A percentile compares a stretch with the other conserved stretches of the same genome.
These are phyloP conservation scores for Mechanitis mazaeus DNA, from an alignment of 2,888 invertebrate species.

Conservation along the genomic window DNA sequence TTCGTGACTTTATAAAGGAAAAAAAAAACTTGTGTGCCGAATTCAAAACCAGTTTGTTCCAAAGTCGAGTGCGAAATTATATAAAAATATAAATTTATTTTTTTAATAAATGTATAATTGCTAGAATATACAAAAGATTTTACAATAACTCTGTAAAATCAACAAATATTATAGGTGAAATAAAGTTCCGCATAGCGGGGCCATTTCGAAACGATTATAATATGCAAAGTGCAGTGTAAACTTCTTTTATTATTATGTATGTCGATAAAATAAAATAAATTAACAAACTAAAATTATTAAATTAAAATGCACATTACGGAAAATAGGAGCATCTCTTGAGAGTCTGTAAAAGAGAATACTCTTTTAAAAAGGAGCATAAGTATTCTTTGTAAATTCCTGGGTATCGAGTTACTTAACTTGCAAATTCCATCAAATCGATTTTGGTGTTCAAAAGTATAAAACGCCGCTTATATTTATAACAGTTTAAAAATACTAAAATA, in stretches of 20 bases:
- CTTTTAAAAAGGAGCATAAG: too few species aligned
- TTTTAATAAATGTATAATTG: not conserved
- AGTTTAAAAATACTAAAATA: too few species aligned
- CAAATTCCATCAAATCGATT: too few species aligned
- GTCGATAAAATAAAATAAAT: constrained; percentile 1
- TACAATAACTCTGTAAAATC: not conserved
- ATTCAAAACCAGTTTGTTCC: too few species aligned
- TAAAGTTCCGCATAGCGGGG: not conserved
- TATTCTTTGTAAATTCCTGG: too few species aligned
- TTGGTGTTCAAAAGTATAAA: too few species aligned
- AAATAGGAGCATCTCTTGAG: too few species aligned
- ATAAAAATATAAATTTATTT: too few species aligned
- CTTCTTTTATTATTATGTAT: not conserved
- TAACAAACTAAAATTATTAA: not conserved
- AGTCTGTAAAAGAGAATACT: too few species aligned
- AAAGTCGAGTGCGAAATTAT: too few species aligned
- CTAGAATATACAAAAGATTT: not conserved
- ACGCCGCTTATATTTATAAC: too few species aligned
- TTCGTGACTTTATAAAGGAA: constrained; percentile 14
- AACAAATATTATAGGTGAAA: constrained; percentile 3
- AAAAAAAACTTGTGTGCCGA: not conserved
- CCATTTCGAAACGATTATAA: constrained; percentile 8
- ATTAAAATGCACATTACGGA: not conserved
- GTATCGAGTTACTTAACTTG: too few species aligned
- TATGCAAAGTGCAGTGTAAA: not conserved